Evolutionary conservation across 2,113 vertebrate genomes (phyloP).

Genomic region (Patagioenas fasciata): DNA sequence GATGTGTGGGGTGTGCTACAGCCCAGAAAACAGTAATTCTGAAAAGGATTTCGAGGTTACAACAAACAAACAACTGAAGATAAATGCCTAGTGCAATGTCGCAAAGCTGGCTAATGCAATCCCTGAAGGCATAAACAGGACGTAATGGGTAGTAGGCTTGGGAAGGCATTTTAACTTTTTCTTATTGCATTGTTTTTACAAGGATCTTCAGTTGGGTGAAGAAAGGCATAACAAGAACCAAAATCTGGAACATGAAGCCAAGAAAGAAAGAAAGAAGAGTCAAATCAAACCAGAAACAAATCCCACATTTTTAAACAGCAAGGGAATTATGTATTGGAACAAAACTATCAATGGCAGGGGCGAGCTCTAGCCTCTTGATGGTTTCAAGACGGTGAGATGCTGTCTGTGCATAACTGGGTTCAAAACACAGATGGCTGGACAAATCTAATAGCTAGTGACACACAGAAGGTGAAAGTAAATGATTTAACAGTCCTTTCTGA

Average conservation of each 20-base stretch:
- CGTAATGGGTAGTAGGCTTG: background rate
- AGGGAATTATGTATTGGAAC: slow-evolving; percentile 20
- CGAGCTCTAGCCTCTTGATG: background rate
- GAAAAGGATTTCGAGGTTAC: background rate
- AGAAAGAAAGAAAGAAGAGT: slow-evolving; percentile 35
- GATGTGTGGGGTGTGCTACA: background rate
- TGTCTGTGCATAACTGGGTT: background rate
- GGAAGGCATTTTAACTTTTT: slow-evolving; percentile 8
- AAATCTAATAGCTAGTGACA: background rate
- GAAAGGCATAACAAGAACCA: slow-evolving; percentile 42
- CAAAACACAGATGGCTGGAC: background rate
- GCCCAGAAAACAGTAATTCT: background rate
- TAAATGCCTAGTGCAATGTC: background rate
- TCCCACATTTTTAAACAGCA: slow-evolving; percentile 15
- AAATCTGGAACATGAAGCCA: background rate
- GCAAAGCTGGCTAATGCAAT: background rate
- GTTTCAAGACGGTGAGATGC: background rate
- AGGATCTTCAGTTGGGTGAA: background rate
- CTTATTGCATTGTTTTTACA: slow-evolving; percentile 34
- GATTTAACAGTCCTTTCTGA: background rate
- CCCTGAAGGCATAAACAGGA: slow-evolving; percentile 7
- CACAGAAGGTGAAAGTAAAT: background rate
- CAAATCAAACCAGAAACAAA: background rate
- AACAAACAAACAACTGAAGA: background rate
- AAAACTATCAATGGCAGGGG: background rate